phyloP scores from a whole-genome alignment of 2,888 invertebrate genomes.

The Nudaria mundana region DNA sequence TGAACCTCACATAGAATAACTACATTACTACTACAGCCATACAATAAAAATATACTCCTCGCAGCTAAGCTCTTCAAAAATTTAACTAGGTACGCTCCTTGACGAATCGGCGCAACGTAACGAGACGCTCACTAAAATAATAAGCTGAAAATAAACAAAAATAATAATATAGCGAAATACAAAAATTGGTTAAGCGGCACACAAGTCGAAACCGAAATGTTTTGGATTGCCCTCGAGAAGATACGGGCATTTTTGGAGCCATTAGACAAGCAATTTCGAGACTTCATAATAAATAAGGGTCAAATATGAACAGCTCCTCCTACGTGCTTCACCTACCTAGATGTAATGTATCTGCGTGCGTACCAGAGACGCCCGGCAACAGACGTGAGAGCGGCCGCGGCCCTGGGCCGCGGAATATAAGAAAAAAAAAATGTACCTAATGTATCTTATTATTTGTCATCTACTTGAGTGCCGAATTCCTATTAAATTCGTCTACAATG shows the following conservation, averaged over 20 bases:
- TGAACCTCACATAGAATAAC: too few species aligned
- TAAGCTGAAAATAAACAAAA: conserved; percentile 49
- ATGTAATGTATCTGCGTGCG: too few species aligned
- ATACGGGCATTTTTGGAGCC: conserved; percentile 47
- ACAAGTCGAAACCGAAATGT: conserved; percentile 69
- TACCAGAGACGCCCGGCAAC: too few species aligned
- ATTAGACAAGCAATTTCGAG: conserved; percentile 28
- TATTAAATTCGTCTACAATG: too few species aligned
- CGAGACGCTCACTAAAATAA: conserved; percentile 64
- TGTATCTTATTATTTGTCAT: too few species aligned
- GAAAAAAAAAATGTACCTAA: too few species aligned
- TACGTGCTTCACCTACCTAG: too few species aligned
- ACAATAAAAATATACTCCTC: conserved; percentile 30
- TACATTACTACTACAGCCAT: too few species aligned
- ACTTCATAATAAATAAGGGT: neutral
- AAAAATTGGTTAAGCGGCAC: conserved; percentile 68
- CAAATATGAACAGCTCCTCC: too few species aligned
- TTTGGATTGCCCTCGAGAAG: conserved; percentile 73
- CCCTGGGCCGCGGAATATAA: too few species aligned
- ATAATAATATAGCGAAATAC: conserved; percentile 38
- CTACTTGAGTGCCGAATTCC: too few species aligned
- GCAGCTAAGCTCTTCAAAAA: conserved; percentile 39
- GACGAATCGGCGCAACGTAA: conserved; percentile 44
- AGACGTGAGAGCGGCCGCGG: too few species aligned
- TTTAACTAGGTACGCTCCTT: conserved; percentile 45